Conservation (phyloP, 2,113 vertebrate genomes). For the Nansenia antarctica region DNA sequence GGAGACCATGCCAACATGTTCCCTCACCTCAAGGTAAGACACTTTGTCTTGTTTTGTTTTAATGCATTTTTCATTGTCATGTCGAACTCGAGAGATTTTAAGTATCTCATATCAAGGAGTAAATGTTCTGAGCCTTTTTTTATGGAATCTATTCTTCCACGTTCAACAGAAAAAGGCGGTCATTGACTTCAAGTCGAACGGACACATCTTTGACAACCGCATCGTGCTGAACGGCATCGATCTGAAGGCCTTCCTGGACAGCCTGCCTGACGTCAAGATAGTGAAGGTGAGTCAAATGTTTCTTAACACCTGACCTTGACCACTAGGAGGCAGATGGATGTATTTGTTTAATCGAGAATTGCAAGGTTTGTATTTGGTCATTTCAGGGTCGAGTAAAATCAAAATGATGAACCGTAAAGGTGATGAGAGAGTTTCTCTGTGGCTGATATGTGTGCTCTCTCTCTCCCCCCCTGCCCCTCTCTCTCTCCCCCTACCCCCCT, state of each 20-base stretch:
- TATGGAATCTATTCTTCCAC: not conserved
- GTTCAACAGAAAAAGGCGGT: constrained; percentile 94
- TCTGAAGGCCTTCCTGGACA: constrained; percentile 97
- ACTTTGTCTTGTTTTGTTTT: not conserved
- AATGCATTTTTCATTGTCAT: too few species aligned
- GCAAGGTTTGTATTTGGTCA: too few species aligned
- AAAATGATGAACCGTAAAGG: too few species aligned
- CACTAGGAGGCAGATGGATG: too few species aligned
- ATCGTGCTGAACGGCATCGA: constrained; percentile 98
- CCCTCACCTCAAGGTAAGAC: constrained; percentile 92
- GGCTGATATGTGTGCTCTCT: too few species aligned
- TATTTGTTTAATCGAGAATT: too few species aligned
- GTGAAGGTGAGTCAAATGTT: constrained; percentile 89
- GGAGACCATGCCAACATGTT: constrained; percentile 99
- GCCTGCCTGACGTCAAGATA: constrained; percentile 95
- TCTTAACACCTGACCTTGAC: too few species aligned
- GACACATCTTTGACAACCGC: constrained; percentile 99
- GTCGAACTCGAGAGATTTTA: too few species aligned
- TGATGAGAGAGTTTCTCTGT: too few species aligned
- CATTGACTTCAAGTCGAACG: constrained; percentile 98
- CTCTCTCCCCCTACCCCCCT: not conserved
- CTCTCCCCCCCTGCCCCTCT: not conserved
- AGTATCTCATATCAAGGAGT: too few species aligned
- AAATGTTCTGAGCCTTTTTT: too few species aligned
- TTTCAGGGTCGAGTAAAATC: too few species aligned